These are phyloP conservation scores for Drosophila tristis DNA, from an alignment of 1,140 invertebrate genomes.

Conservation along the genomic window DNA sequence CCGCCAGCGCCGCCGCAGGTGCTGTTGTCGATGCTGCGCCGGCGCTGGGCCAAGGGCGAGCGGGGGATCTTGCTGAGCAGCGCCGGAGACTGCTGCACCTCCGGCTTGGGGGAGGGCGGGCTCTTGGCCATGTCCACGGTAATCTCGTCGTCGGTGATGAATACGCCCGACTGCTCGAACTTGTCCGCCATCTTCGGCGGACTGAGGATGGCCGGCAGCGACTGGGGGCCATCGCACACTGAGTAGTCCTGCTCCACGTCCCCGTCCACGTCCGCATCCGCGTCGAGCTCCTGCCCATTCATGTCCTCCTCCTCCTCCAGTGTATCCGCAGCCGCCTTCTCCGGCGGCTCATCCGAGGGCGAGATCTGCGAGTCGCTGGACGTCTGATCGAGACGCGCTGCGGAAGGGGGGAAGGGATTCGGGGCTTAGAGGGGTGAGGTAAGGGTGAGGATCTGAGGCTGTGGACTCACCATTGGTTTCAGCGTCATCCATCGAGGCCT, in stretches of 20 bases:
- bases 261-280: constrained; percentile 10
- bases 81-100: not conserved
- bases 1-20: constrained; percentile 61
- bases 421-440: not conserved
- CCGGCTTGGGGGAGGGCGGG: constrained; percentile 85
- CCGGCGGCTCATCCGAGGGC: constrained; percentile 65
- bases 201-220: constrained; percentile 67
- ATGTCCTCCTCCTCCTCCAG: constrained; percentile 26
- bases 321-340: constrained; percentile 23
- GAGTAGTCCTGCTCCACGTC: constrained; percentile 42
- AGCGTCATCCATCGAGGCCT: constrained; percentile 88
- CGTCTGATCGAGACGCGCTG: constrained; percentile 82
- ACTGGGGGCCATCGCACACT: constrained; percentile 67
- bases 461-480: constrained; percentile 87
- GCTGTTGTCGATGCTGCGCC: constrained; percentile 74
- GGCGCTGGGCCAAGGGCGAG: constrained; percentile 69
- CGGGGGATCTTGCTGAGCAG: constrained; percentile 71
- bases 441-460: not conserved
- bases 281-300: constrained; percentile 5
- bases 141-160: constrained; percentile 85
- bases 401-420: not conserved
- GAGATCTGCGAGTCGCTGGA: constrained; percentile 83
- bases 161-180: constrained; percentile 79
- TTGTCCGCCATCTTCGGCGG: constrained; percentile 46
- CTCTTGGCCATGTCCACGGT: constrained; percentile 88